Evolutionary conservation across 1,140 invertebrate species (phyloP), one percentile per base, ranked within the genome.

Genomic region (Thrips palmi): DNA sequence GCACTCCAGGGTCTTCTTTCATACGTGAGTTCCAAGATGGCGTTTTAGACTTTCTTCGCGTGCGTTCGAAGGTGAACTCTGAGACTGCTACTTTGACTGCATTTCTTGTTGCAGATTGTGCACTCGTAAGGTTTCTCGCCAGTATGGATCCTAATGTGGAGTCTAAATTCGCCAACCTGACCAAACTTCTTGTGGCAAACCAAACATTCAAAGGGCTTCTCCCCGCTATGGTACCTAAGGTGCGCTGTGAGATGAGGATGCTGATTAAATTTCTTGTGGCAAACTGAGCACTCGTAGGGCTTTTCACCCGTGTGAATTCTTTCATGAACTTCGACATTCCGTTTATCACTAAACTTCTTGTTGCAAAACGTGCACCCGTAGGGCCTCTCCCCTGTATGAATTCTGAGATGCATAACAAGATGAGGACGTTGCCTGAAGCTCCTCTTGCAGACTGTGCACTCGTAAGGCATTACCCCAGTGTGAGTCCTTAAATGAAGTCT

Each of bases 381-480:
- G 17, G 11, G 11, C 31, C 21, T 33, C 4, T 33, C 34, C 3
- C 34, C 34, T 8, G 11, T 23, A 17, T 36, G 34, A 1, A 36
- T 21, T 22, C 11, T 12, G 17, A 22, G 20, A 21, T 24, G 20
- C 17, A 24, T 36, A 36, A 31, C n/a, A n/a, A n/a, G n/a, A n/a
- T n/a, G n/a, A n/a, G n/a, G n/a, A n/a, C n/a, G n/a, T n/a, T n/a
- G n/a, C n/a, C n/a, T n/a, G n/a, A n/a, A n/a, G n/a, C n/a, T n/a
- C n/a, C n/a, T n/a, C n/a, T 49, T 42, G 41, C 65, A 68, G 40
- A 59, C 61, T 42, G 56, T 54, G 45, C 65, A 67, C 47, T 63
- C 63, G 39, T 62, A 66, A 1, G 67, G 67, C 45, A 62, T 62
- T 42, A 68, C 63, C 3, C 67, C 67, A 17, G 65, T 68, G 47